Conservation (phyloP, 2,113 vertebrate species). For the Passer montanus region DNA sequence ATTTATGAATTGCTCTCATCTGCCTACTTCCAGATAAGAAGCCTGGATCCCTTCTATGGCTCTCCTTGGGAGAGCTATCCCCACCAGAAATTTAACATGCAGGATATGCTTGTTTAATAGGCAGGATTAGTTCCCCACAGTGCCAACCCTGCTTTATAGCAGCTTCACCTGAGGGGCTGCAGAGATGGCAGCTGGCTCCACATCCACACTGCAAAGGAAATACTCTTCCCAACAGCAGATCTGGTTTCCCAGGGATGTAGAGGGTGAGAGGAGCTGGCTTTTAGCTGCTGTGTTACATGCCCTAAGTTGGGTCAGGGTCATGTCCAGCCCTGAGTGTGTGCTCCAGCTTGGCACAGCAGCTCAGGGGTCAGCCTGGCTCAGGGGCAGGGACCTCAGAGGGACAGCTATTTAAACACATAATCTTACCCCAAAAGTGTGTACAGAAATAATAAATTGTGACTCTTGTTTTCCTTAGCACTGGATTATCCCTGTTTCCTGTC, state of each 20-base stretch:
- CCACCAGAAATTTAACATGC: background rate
- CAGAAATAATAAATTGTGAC: background rate
- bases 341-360: background rate
- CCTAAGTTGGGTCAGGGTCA: background rate
- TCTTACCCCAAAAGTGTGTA: background rate
- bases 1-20: background rate
- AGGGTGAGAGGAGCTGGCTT: background rate
- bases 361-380: background rate
- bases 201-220: too few relatives aligned
- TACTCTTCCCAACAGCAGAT: background rate
- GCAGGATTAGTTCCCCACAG: background rate
- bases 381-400: background rate
- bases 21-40: background rate
- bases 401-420: background rate
- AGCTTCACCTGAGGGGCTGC: background rate
- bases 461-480: background rate
- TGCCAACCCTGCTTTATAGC: rapidly evolving
- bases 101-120: background rate
- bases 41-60: background rate
- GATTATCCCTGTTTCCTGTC: background rate
- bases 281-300: background rate
- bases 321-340: background rate
- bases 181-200: background rate
- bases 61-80: background rate
- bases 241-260: background rate